phyloP scores from a whole-genome alignment of 2,888 invertebrate genomes.

The Hypselothyrea guttata region DNA sequence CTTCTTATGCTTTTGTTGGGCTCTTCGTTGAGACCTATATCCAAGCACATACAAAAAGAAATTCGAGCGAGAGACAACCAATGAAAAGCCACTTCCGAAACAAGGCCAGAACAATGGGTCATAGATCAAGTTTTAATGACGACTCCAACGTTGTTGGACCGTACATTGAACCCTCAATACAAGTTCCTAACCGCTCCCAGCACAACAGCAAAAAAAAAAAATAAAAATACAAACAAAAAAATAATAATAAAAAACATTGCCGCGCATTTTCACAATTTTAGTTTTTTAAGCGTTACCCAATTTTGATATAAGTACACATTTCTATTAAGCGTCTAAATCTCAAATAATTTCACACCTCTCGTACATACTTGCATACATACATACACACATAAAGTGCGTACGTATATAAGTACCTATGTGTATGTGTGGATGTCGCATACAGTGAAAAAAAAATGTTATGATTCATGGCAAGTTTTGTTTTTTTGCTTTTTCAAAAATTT shows the following conservation, averaged over 20 bases:
- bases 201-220: no score
- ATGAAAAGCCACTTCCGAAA: constrained; percentile 58
- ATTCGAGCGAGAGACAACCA: constrained; percentile 45
- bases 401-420: constrained; percentile 8
- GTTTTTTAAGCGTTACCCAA: constrained; percentile 52
- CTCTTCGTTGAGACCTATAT: constrained; percentile 15
- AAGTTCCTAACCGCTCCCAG: constrained; percentile 41
- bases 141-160: constrained; percentile 40
- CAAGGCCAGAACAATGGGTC: constrained; percentile 69
- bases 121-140: constrained; percentile 73
- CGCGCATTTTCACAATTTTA: constrained; percentile 5
- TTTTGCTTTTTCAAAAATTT: no score
- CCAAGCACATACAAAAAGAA: constrained; percentile 26
- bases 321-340: constrained; percentile 33
- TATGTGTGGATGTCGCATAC: background rate
- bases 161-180: constrained; percentile 73
- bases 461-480: no score
- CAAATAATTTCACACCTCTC: constrained; percentile 23
- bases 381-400: constrained; percentile 3
- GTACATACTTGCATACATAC: background rate
- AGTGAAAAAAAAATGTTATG: no score
- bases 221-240: background rate
- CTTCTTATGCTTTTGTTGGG: background rate
- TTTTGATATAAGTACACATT: constrained; percentile 47
- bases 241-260: background rate